Percentiles rank a stretch among this genome's conserved stretches.
These are phyloP conservation scores for Gorsachius goisagi DNA, from an alignment of 2,113 vertebrate species.

Conservation along the genomic window DNA sequence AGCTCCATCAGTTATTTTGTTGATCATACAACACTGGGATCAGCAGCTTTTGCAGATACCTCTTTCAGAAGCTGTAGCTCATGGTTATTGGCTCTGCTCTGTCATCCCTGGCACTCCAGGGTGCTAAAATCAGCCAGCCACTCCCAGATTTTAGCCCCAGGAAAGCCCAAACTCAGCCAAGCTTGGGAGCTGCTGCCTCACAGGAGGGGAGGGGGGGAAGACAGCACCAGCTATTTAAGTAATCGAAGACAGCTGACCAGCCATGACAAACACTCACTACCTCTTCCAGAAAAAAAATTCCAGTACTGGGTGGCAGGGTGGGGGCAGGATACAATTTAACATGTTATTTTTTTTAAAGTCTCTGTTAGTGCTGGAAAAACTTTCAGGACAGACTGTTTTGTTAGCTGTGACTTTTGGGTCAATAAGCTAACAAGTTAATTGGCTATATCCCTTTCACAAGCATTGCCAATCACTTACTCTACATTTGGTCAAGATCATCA, in stretches of 20 bases:
- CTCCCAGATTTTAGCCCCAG: neutral
- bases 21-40: neutral
- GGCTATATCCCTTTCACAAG: neutral
- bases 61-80: neutral
- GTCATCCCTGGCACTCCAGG: neutral
- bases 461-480: neutral
- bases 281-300: neutral
- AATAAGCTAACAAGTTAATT: neutral
- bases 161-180: neutral
- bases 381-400: neutral
- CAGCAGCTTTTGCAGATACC: neutral
- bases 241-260: neutral
- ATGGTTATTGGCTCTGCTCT: neutral
- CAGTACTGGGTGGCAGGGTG: neutral
- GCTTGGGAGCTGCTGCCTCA: neutral
- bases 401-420: neutral
- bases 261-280: neutral
- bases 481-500: neutral
- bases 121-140: neutral
- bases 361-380: neutral
- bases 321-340: neutral
- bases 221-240: neutral
- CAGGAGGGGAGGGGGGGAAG: too few species aligned
- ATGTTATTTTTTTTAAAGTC: neutral
- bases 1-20: neutral